A percentile compares a stretch with the other conserved stretches of the same genome.
Evolutionary conservation across 2,888 invertebrate genomes (phyloP).

Genomic region (Andrena fulva): DNA sequence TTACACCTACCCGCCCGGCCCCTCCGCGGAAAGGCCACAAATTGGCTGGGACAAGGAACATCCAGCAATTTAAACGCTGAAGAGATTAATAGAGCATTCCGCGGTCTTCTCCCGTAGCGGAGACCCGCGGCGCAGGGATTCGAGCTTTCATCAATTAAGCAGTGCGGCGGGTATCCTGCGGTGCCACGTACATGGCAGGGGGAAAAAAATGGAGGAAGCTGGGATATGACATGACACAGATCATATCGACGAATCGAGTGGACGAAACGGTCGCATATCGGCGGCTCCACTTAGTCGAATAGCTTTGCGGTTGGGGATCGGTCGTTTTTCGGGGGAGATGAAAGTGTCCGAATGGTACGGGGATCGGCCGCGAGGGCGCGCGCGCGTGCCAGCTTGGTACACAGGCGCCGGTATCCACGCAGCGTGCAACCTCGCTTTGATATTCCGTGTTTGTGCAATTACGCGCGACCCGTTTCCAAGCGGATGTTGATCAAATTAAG

Average conservation of each 20-base stretch:
- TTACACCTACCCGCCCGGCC: background rate
- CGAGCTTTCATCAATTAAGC: constrained; percentile 66
- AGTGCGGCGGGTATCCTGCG: constrained; percentile 41
- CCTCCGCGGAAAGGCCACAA: background rate
- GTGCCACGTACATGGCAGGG: constrained; percentile 13
- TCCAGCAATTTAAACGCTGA: constrained; percentile 39
- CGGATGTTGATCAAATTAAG: constrained; percentile 76
- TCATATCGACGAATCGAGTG: constrained; percentile 65
- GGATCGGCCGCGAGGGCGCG: constrained; percentile 12
- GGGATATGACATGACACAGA: constrained; percentile 66
- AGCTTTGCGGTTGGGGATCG: constrained; percentile 71
- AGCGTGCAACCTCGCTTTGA: constrained; percentile 70
- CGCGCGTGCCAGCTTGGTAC: constrained; percentile 29
- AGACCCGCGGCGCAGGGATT: constrained; percentile 32
- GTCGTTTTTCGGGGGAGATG: constrained; percentile 68
- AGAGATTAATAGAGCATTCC: constrained; percentile 59
- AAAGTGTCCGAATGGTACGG: constrained; percentile 66
- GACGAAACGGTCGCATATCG: constrained; percentile 55
- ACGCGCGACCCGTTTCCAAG: constrained; percentile 71
- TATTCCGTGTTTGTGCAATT: constrained; percentile 76
- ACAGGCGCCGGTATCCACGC: constrained; percentile 31
- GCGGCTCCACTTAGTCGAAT: constrained; percentile 68
- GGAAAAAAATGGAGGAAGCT: constrained; percentile 23
- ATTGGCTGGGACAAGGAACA: constrained; percentile 5
- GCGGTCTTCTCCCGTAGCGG: constrained; percentile 49